Evolutionary conservation across 2,113 vertebrate genomes (phyloP), one percentile per base, ranked within the genome.

Genomic region (Serinus canaria): DNA sequence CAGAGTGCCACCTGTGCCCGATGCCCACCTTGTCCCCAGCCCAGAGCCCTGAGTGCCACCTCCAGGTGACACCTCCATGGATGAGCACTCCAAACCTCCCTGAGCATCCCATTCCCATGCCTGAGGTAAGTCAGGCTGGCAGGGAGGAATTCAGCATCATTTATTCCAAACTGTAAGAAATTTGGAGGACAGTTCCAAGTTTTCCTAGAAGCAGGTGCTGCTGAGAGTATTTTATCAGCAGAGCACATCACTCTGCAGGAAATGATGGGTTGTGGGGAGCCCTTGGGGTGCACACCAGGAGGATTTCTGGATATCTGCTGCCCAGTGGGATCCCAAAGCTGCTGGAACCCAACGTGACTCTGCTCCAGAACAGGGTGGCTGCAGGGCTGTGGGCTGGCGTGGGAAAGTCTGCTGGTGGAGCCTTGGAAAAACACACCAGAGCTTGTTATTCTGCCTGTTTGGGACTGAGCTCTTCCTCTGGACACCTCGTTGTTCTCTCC

Each of bases 281-380:
- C 25, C 4, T 33, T 2, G 9, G 69, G 56, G 9, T 49, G 7
- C 2, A 1, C 9, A 5, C 17, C 22, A 41, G 14, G 37, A 43
- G 3, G 9, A 23, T 35, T 7, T 31, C n/a, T 47, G 21, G 80
- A 0, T 43, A 4, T 58, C 24, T 46, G 59, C 73, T 84, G 58
- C 64, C 47, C 47, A 4, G 43, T 5, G 82, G 49, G n/a, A 41
- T 52, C 58, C 58, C 75, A 6, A 27, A 52, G 16, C 4, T 17
- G 28, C 3, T 35, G 67, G 14, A 59, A 39, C 11, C 10, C n/a
- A 20, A 0, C 0, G 14, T 19, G 44, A 10, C 50, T 25, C 47
- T 35, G 43, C 18, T 75, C 85, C 15, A 1, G 22, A 6, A 2
- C 4, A 1, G 73, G 30, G 53, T 22, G 87, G 60, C 81, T 69